A percentile compares a stretch with the other conserved stretches of the same genome.
Evolutionary conservation across 1,140 invertebrate species (phyloP).

Genomic region (Drosophila nebulosa): DNA sequence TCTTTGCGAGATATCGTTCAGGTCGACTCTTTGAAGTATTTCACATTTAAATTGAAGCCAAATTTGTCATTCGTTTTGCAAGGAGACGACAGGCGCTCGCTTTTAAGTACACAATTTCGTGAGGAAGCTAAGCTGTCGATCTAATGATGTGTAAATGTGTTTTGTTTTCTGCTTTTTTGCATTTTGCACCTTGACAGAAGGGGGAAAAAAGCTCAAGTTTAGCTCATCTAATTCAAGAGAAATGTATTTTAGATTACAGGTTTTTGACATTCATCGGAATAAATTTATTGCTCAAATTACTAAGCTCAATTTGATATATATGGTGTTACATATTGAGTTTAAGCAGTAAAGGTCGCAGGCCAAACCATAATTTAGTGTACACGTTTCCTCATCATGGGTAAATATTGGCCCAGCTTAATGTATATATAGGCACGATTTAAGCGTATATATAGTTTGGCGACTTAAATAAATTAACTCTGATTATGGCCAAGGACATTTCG

Average conservation of each 20-base stretch:
- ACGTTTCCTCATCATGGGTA: slow-evolving; percentile 23
- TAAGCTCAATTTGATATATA: not conserved
- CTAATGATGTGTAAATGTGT: slow-evolving; percentile 56
- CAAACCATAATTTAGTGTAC: slow-evolving; percentile 44
- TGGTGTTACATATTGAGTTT: slow-evolving; percentile 10
- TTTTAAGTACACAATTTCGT: not conserved
- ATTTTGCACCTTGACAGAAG: not conserved
- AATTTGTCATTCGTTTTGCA: not conserved
- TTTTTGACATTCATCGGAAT: not conserved
- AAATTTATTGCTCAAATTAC: not conserved
- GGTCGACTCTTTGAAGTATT: not conserved
- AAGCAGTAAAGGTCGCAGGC: not conserved
- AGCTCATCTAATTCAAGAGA: slow-evolving; percentile 28
- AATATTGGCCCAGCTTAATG: slow-evolving; percentile 31
- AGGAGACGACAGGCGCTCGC: not conserved
- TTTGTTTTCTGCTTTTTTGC: not conserved
- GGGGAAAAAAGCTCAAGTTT: not conserved
- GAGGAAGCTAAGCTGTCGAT: slow-evolving; percentile 15
- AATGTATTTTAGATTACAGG: slow-evolving; percentile 56
- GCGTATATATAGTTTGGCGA: slow-evolving; percentile 50
- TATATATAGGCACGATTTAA: not conserved
- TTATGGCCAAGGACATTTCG: slow-evolving; percentile 49
- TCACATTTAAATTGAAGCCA: not conserved
- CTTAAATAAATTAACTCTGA: slow-evolving; percentile 71
- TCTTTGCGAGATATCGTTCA: not conserved